phyloP scores from a whole-genome alignment of 2,797 vertebrate species.

The Numenius phaeopus region DNA sequence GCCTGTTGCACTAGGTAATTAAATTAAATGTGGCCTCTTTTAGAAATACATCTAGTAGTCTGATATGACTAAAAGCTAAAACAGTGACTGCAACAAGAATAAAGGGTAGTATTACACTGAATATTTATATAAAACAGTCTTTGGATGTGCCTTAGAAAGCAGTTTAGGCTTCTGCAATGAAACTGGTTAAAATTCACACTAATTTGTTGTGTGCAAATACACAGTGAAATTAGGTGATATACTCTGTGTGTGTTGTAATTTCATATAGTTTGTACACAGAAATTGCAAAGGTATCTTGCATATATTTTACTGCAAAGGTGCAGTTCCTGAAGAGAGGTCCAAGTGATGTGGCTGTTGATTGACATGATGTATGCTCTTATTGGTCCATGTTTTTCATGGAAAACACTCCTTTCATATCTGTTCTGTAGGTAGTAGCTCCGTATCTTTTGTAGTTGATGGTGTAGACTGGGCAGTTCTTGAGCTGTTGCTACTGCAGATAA shows the following conservation, averaged over 20 bases:
- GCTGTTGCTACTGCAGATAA: background rate
- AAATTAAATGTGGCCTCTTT: background rate
- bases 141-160: background rate
- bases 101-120: background rate
- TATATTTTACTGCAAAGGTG: background rate
- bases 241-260: background rate
- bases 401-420: background rate
- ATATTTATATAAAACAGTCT: background rate
- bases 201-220: background rate
- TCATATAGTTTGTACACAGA: background rate
- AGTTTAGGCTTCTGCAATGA: background rate
- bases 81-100: background rate
- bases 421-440: background rate
- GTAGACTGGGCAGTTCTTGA: background rate
- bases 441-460: background rate
- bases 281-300: background rate
- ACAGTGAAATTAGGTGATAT: background rate
- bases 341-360: background rate
- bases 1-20: background rate
- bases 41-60: background rate
- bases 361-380: fast-evolving
- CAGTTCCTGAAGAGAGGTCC: background rate
- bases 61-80: background rate
- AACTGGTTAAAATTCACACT: background rate
- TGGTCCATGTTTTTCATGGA: background rate